phyloP scores from a whole-genome alignment of 2,888 invertebrate genomes.

The Danaus chrysippus region DNA sequence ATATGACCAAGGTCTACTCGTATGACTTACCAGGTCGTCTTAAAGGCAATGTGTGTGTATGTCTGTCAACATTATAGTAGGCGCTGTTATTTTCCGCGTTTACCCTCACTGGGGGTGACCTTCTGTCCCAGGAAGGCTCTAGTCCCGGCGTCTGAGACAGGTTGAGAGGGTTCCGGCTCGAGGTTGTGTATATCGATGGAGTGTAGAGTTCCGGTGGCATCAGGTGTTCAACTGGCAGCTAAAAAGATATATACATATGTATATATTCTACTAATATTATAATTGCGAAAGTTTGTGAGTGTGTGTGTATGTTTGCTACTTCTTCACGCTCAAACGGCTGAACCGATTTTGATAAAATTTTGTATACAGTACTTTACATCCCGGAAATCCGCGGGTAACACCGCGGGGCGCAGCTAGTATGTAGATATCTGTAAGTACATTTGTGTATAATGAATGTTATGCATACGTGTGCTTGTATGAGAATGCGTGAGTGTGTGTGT shows the following conservation, averaged over 20 bases:
- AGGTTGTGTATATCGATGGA: slow-evolving; percentile 60
- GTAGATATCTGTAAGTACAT: too few species aligned
- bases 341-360: too few species aligned
- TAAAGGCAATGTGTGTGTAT: slow-evolving; percentile 58
- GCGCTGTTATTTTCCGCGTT: slow-evolving; percentile 58
- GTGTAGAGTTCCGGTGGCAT: slow-evolving; percentile 67
- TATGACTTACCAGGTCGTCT: slow-evolving; percentile 40
- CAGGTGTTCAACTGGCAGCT: slow-evolving; percentile 70
- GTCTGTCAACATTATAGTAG: slow-evolving; percentile 42
- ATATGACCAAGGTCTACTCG: not conserved
- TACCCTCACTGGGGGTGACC: slow-evolving; percentile 60
- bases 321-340: too few species aligned
- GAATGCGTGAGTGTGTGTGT: too few species aligned
- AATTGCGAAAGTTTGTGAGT: too few species aligned
- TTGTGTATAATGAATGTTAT: too few species aligned
- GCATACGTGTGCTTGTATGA: too few species aligned
- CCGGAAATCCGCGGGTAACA: too few species aligned
- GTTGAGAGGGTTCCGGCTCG: slow-evolving; percentile 57
- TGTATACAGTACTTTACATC: too few species aligned
- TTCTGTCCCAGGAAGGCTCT: slow-evolving; percentile 41
- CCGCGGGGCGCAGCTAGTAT: too few species aligned
- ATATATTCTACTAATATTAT: not conserved
- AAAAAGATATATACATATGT: slow-evolving; percentile 23
- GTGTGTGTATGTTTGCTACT: too few species aligned
- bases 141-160: slow-evolving; percentile 63